These are phyloP conservation scores for Lontra canadensis DNA, from an alignment of 2,113 vertebrate species.

Conservation along the genomic window DNA sequence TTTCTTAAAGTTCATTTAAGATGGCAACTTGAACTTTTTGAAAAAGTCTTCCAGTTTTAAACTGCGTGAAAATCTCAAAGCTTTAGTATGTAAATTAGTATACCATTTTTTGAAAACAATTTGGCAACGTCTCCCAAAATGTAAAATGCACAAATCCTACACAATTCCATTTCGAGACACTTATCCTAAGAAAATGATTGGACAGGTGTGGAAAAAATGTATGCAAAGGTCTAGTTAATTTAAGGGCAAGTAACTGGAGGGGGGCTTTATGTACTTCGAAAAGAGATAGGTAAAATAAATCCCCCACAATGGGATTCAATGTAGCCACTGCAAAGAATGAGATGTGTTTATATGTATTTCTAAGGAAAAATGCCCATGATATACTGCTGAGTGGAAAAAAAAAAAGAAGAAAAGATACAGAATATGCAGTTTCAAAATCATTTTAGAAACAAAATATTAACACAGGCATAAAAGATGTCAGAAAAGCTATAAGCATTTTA, in stretches of 20 bases:
- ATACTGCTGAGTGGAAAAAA: not conserved
- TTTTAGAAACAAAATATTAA: not conserved
- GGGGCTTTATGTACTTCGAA: not conserved
- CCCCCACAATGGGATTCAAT: not conserved
- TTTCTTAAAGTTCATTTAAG: not conserved
- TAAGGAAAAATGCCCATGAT: not conserved
- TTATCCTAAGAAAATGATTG: not conserved
- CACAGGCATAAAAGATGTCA: not conserved
- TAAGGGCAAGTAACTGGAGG: not conserved
- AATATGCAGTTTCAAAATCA: slow-evolving; percentile 10
- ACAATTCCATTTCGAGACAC: not conserved
- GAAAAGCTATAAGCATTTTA: not conserved
- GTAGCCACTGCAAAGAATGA: not conserved
- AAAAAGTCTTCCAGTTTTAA: not conserved
- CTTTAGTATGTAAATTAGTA: not conserved
- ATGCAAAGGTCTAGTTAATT: not conserved
- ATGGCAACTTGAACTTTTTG: not conserved
- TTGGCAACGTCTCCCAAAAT: not conserved
- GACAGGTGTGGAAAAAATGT: not conserved
- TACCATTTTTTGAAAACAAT: not conserved
- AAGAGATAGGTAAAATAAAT: not conserved
- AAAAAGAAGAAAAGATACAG: not conserved
- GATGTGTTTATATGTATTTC: not conserved
- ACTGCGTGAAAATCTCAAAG: not conserved
- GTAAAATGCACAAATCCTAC: not conserved